Base-by-base conservation (phyloP, 2,797 vertebrate species). In the Trachurus trachurus region DNA sequence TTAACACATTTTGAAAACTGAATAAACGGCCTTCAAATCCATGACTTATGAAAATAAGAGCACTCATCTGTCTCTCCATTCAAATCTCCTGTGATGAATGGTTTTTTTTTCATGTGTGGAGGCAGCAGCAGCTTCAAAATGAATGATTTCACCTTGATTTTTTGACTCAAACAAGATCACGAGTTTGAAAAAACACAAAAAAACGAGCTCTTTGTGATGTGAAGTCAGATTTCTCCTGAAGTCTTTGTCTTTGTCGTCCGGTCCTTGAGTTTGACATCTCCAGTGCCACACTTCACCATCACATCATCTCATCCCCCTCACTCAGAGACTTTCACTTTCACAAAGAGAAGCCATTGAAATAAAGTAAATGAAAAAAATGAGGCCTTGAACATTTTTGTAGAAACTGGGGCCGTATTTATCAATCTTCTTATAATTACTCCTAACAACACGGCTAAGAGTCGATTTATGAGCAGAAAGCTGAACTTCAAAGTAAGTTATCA, bases 61-160 rank as follows among this genome's bases (percentile, higher is more conserved):
- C 60, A 0, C 26, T 26, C 26, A 26, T 26, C 26, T 26, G 26
- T 26, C 26, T 3, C 26, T 74, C 64, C 77, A 26, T 76, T 82
- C 83, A 63, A 45, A 69, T 26, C 64, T 53, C 61, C 64, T 0
- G 71, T 87, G 91, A 89, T 83, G 87, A 79, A 89, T 91, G 63
- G 9, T 19, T 64, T 62, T 82, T 82, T 2, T 50, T 5, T 19
- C 1, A 5, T n/a, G 7, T 3, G 53, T n/a, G 59, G 49, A 71
- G 78, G 39, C 52, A 1, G 69, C 81, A 22, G 80, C 74, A 11
- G 77, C 76, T 71, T 66, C 6, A 0, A 66, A 80, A 90, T 64
- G 64, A 87, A 88, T 57, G 71, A 59, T 62, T 70, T 86, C 82
- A 81, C 87, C 87, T 89, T 85, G 83, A 84, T 88, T 84, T 83